Conservation (phyloP, 2,113 vertebrate genomes). For the Psophia crepitans region DNA sequence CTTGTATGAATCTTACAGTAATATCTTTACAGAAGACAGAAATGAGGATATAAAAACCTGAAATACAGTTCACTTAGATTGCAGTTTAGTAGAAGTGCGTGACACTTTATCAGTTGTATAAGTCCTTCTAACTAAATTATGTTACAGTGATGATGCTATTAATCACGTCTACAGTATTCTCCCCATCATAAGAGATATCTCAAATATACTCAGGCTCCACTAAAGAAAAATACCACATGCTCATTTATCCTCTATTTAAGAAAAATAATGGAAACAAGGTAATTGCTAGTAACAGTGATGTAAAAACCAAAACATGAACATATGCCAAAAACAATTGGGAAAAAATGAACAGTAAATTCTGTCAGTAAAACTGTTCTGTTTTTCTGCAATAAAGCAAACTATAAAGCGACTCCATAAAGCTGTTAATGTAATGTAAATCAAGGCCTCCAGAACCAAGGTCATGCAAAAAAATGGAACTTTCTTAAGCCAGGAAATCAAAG, state of each 20-base stretch:
- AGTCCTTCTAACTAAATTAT: conserved; percentile 71
- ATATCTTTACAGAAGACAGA: conserved; percentile 62
- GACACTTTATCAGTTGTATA: conserved; percentile 63
- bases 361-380: conserved; percentile 42
- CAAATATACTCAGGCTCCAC: conserved; percentile 22
- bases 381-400: conserved; percentile 39
- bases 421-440: conserved; percentile 40
- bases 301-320: conserved; percentile 63
- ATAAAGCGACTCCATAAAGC: conserved; percentile 15
- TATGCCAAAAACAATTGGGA: conserved; percentile 53
- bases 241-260: conserved; percentile 60
- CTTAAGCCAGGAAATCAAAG: not conserved
- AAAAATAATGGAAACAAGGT: conserved; percentile 52
- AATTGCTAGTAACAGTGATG: conserved; percentile 45
- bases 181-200: not conserved
- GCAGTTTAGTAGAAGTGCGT: conserved; percentile 63
- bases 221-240: conserved; percentile 30
- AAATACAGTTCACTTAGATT: conserved; percentile 67
- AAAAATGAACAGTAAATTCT: conserved; percentile 51
- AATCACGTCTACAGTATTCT: conserved; percentile 30
- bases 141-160: conserved; percentile 63
- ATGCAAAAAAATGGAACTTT: conserved; percentile 6
- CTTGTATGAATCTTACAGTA: conserved; percentile 52
- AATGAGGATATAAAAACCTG: conserved; percentile 65
- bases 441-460: conserved; percentile 30